Conservation (phyloP, 2,888 invertebrate species). For the Melipona beecheii region DNA sequence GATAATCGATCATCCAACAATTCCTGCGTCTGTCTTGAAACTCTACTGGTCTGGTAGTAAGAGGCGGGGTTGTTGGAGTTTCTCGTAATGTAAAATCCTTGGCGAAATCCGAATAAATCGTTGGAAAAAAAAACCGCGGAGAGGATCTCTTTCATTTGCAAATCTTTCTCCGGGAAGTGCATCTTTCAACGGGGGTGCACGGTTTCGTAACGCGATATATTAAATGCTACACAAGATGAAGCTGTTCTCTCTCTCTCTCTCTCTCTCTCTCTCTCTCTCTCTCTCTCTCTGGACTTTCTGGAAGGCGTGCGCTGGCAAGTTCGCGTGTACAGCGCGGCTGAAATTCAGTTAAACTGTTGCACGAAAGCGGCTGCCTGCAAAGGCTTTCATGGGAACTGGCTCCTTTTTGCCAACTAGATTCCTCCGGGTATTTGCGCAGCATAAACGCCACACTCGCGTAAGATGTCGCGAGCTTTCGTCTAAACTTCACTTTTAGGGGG, state of each 20-base stretch:
- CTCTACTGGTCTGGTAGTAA: background rate
- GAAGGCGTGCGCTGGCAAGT: slow-evolving; percentile 5
- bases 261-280: too few species aligned
- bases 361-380: background rate
- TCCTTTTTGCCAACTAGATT: slow-evolving; percentile 19
- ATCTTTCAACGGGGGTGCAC: background rate
- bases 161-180: background rate
- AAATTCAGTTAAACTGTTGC: slow-evolving; percentile 16
- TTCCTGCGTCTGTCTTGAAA: background rate
- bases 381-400: slow-evolving; percentile 1
- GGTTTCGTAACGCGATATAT: background rate
- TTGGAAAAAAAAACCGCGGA: too few species aligned
- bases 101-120: background rate
- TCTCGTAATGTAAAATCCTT: background rate
- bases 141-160: background rate
- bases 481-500: slow-evolving; percentile 18
- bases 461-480: slow-evolving; percentile 6
- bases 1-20: background rate
- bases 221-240: slow-evolving; percentile 14
- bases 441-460: background rate
- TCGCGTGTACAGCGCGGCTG: background rate
- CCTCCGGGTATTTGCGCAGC: slow-evolving; percentile 26
- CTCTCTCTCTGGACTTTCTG: background rate
- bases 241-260: too few species aligned
- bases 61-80: background rate